Conservation (phyloP, 2,888 invertebrate species). For the Papilio demoleus region DNA sequence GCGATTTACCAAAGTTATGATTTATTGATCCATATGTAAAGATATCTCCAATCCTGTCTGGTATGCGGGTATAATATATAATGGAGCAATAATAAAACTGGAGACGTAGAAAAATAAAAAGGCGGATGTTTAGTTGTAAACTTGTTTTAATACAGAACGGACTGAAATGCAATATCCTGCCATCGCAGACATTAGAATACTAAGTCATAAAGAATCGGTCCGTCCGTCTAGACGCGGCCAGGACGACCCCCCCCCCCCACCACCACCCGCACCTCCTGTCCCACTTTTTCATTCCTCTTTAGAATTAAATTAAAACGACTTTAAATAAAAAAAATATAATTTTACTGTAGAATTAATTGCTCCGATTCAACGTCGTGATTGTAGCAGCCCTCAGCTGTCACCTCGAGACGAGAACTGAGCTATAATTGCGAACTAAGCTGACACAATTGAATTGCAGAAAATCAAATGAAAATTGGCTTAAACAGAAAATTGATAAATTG, state of each 20-base stretch:
- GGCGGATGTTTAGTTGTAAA: background rate
- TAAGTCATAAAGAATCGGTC: background rate
- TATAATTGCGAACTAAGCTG: conserved; percentile 22
- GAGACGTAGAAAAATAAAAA: background rate
- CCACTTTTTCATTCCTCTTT: too few species aligned
- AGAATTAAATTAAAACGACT: too few species aligned
- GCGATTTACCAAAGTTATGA: too few species aligned
- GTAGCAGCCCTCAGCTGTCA: too few species aligned
- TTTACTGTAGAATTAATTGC: too few species aligned
- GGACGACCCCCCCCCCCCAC: background rate
- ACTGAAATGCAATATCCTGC: background rate
- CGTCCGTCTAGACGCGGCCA: conserved; percentile 1
- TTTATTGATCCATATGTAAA: background rate
- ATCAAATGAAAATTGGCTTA: conserved; percentile 15
- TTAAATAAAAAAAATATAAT: too few species aligned
- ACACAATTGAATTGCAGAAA: conserved; percentile 20
- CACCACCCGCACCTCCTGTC: conserved; percentile 55
- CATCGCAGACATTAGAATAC: background rate
- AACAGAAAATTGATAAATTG: conserved; percentile 8
- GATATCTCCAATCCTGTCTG: too few species aligned
- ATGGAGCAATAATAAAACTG: background rate
- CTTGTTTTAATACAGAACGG: background rate
- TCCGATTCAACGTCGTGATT: too few species aligned
- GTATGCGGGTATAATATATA: too few species aligned
- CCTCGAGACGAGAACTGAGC: too few species aligned